These are phyloP conservation scores for Drosophila virilis DNA, from an alignment of 1,140 invertebrate species.

Conservation along the genomic window DNA sequence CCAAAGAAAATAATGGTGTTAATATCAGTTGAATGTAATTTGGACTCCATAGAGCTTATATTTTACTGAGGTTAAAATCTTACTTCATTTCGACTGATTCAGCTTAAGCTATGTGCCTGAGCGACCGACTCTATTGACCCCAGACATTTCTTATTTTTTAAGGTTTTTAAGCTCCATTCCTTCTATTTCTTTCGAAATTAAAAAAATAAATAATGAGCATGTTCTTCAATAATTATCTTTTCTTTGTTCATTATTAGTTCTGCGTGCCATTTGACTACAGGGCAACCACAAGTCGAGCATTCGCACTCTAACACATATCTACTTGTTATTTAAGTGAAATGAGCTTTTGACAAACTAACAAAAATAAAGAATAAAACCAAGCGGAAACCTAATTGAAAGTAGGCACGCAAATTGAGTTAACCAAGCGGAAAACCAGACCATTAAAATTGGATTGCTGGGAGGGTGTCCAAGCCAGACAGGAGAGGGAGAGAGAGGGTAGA, in stretches of 20 bases:
- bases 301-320: conserved; percentile 1
- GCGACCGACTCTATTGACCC: too few relatives aligned
- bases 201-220: too few relatives aligned
- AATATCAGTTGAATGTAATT: not conserved
- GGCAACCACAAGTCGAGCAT: not conserved
- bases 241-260: not conserved
- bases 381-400: conserved; percentile 80
- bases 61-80: too few relatives aligned
- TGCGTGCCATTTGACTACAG: conserved; percentile 2
- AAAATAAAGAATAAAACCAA: conserved; percentile 35
- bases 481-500: not conserved
- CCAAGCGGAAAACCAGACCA: conserved; percentile 80
- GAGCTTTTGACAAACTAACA: conserved; percentile 55
- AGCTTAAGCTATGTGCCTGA: too few relatives aligned
- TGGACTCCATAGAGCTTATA: too few relatives aligned
- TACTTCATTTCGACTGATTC: too few relatives aligned
- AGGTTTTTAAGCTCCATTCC: too few relatives aligned
- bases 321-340: conserved; percentile 69
- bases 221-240: too few relatives aligned
- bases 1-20: not conserved
- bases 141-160: too few relatives aligned
- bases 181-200: too few relatives aligned
- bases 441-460: conserved; percentile 63
- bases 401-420: conserved; percentile 81
- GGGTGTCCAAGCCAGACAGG: conserved; percentile 17